Evolutionary conservation across 2,888 invertebrate species (phyloP), one percentile per base, ranked within the genome.

Genomic region (Callyntrura guangdongensis): DNA sequence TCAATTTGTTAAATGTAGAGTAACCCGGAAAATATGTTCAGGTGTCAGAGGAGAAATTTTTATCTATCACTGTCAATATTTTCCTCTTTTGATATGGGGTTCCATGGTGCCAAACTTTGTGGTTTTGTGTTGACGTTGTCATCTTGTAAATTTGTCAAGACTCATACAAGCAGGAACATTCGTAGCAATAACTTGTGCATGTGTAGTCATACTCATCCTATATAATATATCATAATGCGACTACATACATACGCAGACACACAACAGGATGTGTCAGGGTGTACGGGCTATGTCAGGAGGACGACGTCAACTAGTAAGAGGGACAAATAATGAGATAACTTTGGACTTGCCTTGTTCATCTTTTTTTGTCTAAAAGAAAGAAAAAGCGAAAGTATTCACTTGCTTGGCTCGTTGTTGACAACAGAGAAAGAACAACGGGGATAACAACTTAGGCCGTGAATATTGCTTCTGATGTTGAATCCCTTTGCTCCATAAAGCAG

Each of bases 241-340:
- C n/a, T 59, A 53, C 53, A 14, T 9, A n/a, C n/a, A 47, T 17
- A 17, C 72, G 47, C 49, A 74, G 20, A 22, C 49, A 49, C 74
- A 74, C 1, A 53, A 22, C 22, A 77, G 56, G 25, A 53, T 56
- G 77, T 77, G 77, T 74, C 74, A 74, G 49, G 74, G 74, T 49
- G 74, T 49, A 20, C 36, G 22, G 49, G 77, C 4, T 74, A 74
- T 27, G 64, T 89, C 89, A 77, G 53, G 20, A 79, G 20, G 81
- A 61, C 17, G 53, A 53, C 67, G 89, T 83, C 89, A 83, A 77
- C 45, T 27, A 89, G 81, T 82, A 86, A 87, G 87, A 91, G 83
- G 87, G 86, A 87, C 91, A 87, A 87, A 91, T 91, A 91, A 91
- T 91, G 91, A 91, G 87, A 91, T 91, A 91, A 91, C 91, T 91